These are phyloP conservation scores for Podilymbus podiceps DNA, from an alignment of 2,113 vertebrate genomes.

Conservation along the genomic window DNA sequence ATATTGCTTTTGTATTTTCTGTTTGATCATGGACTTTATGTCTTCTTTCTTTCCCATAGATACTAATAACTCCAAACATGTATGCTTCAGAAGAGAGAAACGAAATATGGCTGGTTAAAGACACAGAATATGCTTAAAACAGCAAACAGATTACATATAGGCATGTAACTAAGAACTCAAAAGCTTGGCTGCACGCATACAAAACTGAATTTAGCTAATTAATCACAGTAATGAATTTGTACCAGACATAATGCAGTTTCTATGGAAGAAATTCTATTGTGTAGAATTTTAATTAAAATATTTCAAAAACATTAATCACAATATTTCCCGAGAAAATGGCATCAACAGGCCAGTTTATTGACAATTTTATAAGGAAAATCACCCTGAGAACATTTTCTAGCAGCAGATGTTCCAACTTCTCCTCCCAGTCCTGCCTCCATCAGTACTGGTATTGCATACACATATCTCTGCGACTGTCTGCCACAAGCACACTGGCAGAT, in stretches of 20 bases:
- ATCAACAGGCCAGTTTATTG: not conserved
- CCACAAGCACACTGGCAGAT: not conserved
- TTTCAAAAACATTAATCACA: not conserved
- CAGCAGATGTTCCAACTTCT: not conserved
- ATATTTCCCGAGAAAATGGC: not conserved
- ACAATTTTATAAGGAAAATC: conserved; percentile 40
- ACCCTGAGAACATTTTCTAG: not conserved
- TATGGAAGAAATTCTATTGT: not conserved
- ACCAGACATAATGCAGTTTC: not conserved
- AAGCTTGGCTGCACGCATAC: not conserved
- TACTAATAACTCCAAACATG: not conserved
- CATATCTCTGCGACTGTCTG: fast-evolving
- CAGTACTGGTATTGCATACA: not conserved
- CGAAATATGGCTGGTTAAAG: not conserved
- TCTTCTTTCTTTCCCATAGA: not conserved
- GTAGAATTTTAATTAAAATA: not conserved
- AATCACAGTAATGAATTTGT: not conserved
- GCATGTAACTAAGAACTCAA: not conserved
- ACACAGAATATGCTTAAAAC: not conserved
- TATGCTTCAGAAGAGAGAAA: not conserved
- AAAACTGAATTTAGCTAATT: not conserved
- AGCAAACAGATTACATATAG: not conserved
- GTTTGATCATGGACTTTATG: not conserved
- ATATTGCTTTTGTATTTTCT: not conserved
- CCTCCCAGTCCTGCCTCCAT: not conserved